Base-by-base conservation (phyloP, 2,113 vertebrate species). In the Ictidomys tridecemlineatus region DNA sequence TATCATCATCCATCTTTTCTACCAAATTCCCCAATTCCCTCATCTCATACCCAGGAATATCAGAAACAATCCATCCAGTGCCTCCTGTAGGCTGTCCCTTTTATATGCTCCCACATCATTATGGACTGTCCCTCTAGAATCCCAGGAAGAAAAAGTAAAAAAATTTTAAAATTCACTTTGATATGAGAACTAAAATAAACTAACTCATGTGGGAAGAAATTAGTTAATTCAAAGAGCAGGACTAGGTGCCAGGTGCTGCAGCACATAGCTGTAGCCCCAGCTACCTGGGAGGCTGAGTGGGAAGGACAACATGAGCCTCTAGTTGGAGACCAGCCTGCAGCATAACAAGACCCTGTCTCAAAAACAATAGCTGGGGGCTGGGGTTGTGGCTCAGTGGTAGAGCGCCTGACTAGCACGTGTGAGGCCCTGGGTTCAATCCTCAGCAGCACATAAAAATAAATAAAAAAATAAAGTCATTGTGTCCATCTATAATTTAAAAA, bases 1-100 rank as follows among this genome's bases (percentile, higher is more conserved):
- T 95, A 89, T 88, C 39, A 89, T 95, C 80, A 82, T 63, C 82
- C 83, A 42, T 20, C 39, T 91, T 96, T 95, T 89, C 73, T 72
- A 85, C 0, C 89, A 89, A 95, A 91, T 58, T 92, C 77, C 82
- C 90, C 83, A 91, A 72, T 78, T 97, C 67, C 90, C 87, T 93
- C 65, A 95, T 85, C 67, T 93, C 90, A 97, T 93, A 74, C 32
- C n/a, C 37, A 91, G 8, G 45, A 97, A 85, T 67, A 85, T 73
- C 51, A 77, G 39, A 93, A 91, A 93, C 56, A 58, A 51, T 53
- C 67, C 82, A 86, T 80, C 53, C 26, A 91, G 42, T 22, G n/a
- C 39, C 45, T 70, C 67, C 83, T 91, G 26, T 85, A 91, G 93
- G n/a, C 65, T 42, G 28, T 51, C 24, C 51, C 79, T 85, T 95